Conservation (phyloP, 2,888 invertebrate species). For the Lymantria dispar region DNA sequence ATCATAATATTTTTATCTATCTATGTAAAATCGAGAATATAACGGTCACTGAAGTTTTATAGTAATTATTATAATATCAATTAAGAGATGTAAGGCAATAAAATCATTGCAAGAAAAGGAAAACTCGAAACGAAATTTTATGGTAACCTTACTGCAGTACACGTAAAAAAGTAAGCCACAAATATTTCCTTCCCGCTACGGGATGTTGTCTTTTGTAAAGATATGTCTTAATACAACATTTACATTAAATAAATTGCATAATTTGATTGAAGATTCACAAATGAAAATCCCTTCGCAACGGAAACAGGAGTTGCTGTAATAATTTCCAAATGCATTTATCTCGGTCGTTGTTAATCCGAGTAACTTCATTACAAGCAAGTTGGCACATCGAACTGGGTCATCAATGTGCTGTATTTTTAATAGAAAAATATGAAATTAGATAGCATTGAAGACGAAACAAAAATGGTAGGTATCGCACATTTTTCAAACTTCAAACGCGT, state of each 20-base stretch:
- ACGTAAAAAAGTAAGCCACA: not conserved
- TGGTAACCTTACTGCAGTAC: too few species aligned
- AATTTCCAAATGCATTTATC: slow-evolving; percentile 30
- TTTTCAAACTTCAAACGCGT: slow-evolving; percentile 32
- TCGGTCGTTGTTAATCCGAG: slow-evolving; percentile 29
- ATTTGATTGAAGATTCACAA: slow-evolving; percentile 31
- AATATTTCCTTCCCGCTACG: not conserved
- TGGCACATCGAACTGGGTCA: slow-evolving; percentile 38
- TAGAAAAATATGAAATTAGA: slow-evolving; percentile 36
- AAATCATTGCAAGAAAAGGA: too few species aligned
- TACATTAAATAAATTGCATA: not conserved
- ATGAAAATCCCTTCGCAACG: slow-evolving; percentile 15
- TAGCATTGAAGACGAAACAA: slow-evolving; percentile 33
- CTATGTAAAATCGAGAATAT: too few species aligned
- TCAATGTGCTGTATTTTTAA: slow-evolving; percentile 35
- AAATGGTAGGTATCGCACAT: slow-evolving; percentile 28
- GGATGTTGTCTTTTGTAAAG: too few species aligned
- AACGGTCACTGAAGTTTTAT: too few species aligned
- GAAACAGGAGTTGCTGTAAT: slow-evolving; percentile 19
- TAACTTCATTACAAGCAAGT: slow-evolving; percentile 34
- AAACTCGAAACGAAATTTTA: too few species aligned
- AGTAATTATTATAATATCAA: too few species aligned
- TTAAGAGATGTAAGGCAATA: too few species aligned
- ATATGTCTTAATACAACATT: too few species aligned
- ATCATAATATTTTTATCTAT: too few species aligned